Evolutionary conservation across 2,113 vertebrate genomes (phyloP).

Genomic region (Suricata suricatta): DNA sequence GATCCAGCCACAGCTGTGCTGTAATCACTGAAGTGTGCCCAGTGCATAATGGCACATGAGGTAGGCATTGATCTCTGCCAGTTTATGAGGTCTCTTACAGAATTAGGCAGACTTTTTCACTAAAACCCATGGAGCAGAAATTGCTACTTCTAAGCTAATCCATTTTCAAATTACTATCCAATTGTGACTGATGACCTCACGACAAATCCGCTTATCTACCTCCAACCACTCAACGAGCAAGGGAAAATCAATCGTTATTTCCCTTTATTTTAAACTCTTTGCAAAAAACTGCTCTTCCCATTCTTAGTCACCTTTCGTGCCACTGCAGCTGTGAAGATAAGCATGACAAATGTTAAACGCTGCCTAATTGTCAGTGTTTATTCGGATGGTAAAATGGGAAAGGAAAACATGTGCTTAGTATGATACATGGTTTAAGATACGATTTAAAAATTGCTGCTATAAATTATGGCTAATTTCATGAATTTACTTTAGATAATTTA

Average conservation of each 20-base stretch:
- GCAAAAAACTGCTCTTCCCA: conserved; percentile 25
- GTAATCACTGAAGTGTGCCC: conserved; percentile 80
- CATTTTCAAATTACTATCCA: conserved; percentile 87
- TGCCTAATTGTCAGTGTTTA: conserved; percentile 54
- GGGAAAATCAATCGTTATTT: conserved; percentile 74
- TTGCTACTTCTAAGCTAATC: conserved; percentile 84
- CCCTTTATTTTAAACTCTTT: conserved; percentile 63
- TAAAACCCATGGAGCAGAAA: conserved; percentile 83
- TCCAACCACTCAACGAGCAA: conserved; percentile 75
- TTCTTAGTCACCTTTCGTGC: conserved; percentile 60
- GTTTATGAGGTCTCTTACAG: conserved; percentile 82
- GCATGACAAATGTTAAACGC: conserved; percentile 58
- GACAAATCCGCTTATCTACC: conserved; percentile 83
- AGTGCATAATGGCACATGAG: conserved; percentile 86
- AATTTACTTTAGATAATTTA: background rate
- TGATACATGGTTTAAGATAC: background rate
- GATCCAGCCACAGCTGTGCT: conserved; percentile 79
- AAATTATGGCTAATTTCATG: background rate
- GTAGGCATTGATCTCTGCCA: conserved; percentile 86
- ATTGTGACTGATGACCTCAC: conserved; percentile 85
- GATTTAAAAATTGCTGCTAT: background rate
- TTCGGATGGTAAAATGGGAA: conserved; percentile 50
- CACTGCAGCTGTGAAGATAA: conserved; percentile 58
- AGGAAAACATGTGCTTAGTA: background rate
- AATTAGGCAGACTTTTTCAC: conserved; percentile 78